phyloP scores from a whole-genome alignment of 2,797 vertebrate genomes.

The Helostoma temminkii region DNA sequence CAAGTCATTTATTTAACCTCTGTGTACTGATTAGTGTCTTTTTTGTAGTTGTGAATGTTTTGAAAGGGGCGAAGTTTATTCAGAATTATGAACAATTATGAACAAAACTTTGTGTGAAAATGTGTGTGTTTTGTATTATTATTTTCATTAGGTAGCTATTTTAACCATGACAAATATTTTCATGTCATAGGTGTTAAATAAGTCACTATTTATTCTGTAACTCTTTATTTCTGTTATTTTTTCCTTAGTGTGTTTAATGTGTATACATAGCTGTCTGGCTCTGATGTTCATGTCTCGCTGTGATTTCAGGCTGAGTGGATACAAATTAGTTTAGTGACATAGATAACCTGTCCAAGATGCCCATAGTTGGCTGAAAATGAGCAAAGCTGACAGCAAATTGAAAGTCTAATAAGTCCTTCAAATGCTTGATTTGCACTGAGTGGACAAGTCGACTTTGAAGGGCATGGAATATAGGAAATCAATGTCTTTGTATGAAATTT shows the following conservation, averaged over 20 bases:
- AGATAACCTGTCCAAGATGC: slow-evolving; percentile 92
- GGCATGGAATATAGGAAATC: slow-evolving; percentile 96
- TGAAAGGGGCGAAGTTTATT: background rate
- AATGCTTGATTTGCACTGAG: slow-evolving; percentile 90
- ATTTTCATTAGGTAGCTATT: background rate
- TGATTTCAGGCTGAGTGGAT: slow-evolving; percentile 91
- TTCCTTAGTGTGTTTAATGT: slow-evolving; percentile 39
- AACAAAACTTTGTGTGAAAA: slow-evolving; percentile 9
- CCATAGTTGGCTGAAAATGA: slow-evolving; percentile 93
- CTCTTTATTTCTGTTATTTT: slow-evolving; percentile 11
- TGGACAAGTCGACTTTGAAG: slow-evolving; percentile 91
- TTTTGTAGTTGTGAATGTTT: slow-evolving; percentile 9
- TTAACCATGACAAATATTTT: background rate
- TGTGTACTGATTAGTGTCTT: background rate
- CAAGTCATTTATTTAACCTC: slow-evolving; percentile 20
- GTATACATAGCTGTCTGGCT: slow-evolving; percentile 55
- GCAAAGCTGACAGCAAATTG: slow-evolving; percentile 94
- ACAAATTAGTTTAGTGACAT: slow-evolving; percentile 96
- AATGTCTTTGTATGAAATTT: slow-evolving; percentile 95
- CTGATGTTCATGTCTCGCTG: slow-evolving; percentile 84
- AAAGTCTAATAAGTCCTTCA: slow-evolving; percentile 98
- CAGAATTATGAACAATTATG: slow-evolving; percentile 11
- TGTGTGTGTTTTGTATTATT: background rate
- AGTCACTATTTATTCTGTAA: slow-evolving; percentile 3
- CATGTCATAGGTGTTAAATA: background rate